Conservation (phyloP, 2,888 invertebrate genomes). For the Piscicola geometra region DNA sequence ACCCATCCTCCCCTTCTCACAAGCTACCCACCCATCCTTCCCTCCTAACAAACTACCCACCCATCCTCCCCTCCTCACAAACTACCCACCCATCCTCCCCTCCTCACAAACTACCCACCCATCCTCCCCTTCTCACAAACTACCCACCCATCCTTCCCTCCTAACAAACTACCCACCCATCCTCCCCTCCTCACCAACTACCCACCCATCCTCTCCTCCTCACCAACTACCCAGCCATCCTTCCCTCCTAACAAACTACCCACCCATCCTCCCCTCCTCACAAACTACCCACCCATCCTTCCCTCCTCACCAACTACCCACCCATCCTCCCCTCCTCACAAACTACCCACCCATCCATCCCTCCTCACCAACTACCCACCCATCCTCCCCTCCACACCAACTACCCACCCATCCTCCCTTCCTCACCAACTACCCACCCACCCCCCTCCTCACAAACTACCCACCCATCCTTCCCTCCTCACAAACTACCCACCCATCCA, state of each 20-base stretch:
- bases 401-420: conserved; percentile 74
- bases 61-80: not conserved
- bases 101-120: not conserved
- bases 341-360: not conserved
- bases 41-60: too few relatives aligned
- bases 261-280: not conserved
- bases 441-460: not conserved
- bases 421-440: not conserved
- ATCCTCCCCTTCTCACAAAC: not conserved
- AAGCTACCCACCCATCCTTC: not conserved
- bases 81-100: conserved; percentile 72
- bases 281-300: too few relatives aligned
- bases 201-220: too few relatives aligned
- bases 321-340: conserved; percentile 74
- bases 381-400: too few relatives aligned
- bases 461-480: too few relatives aligned
- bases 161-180: not conserved
- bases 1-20: conserved; percentile 70
- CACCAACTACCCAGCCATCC: not conserved
- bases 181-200: not conserved
- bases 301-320: conserved; percentile 46
- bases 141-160: conserved; percentile 60
- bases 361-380: too few relatives aligned
- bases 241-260: not conserved
- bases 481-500: not conserved